Evolutionary conservation across 2,888 invertebrate species (phyloP), one percentile per base, ranked within the genome.

Genomic region (Brachyopa scutellaris): DNA sequence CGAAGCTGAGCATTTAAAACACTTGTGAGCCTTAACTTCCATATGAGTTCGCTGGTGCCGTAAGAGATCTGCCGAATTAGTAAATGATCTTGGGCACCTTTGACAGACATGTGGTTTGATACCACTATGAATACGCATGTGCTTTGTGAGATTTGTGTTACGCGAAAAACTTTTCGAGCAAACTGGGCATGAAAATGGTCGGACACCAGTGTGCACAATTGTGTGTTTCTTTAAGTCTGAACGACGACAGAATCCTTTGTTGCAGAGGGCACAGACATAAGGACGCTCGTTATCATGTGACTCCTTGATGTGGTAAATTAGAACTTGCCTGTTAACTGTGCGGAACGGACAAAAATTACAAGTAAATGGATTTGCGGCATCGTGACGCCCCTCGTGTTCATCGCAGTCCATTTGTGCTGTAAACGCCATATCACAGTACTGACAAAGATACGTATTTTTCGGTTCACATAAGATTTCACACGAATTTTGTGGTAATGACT

Each of bases 101-200:
- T 93, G 93, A 86, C 95, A 95, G 0, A 94, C 94, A 88, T 94
- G 94, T 0, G 95, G 94, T 85, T 94, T 94, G 15, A 93, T 92
- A 0, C 94, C 94, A 31, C 93, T 93, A 89, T 95, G 95, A 47
- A 94, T 94, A 66, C 94, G 92, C 86, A 95, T 92, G 88, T 95
- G 95, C 87, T 95, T 95, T 69, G 94, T 94, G 38, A 95, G 91
- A 89, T 95, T 95, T n/a, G 95, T 95, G 85, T 95, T 95, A 19
- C 95, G 91, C 2, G 95, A 95, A 87, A 95, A 95, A 67, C 94
- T 94, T 88, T 95, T 95, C 31, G 92, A 91, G 87, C 95, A 95
- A 84, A 94, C 93, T 21, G 92, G 92, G 87, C 95, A 95, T 19
- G 94, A 94, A 87, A 93, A 95, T 0, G 95, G 95, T 84, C 95